These are phyloP conservation scores for Archegozetes longisetosus DNA, from an alignment of 1,140 invertebrate genomes.

Conservation along the genomic window DNA sequence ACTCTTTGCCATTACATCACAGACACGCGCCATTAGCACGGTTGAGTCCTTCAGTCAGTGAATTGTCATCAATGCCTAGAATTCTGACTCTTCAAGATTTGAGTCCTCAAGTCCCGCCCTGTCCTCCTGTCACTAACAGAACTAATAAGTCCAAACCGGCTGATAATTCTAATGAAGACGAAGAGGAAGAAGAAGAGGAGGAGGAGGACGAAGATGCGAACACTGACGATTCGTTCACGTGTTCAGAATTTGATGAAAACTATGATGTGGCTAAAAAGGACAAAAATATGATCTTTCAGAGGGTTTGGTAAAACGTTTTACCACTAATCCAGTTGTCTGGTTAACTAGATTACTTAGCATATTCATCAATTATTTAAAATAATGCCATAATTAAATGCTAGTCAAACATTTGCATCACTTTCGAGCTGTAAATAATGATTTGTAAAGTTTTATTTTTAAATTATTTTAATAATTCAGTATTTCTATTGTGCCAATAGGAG, in stretches of 20 bases:
- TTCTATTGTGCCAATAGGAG: no score
- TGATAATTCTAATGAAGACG: conserved; percentile 20
- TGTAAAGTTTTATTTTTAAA: no score
- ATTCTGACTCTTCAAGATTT: conserved; percentile 84
- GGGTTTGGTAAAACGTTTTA: conserved; percentile 1
- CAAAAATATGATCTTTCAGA: conserved; percentile 5
- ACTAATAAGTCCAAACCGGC: conserved; percentile 37
- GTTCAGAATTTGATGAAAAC: conserved; percentile 87
- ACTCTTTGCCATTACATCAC: conserved; percentile 61
- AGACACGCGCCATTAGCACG: conserved; percentile 63
- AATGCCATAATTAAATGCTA: background rate
- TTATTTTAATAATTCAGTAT: no score
- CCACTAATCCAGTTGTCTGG: background rate
- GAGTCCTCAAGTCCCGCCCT: conserved; percentile 75
- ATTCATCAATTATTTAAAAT: background rate
- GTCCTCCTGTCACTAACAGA: conserved; percentile 45
- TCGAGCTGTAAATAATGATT: no score
- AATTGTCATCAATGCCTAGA: conserved; percentile 68
- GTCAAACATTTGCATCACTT: background rate
- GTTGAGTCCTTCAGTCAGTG: conserved; percentile 68
- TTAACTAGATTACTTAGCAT: background rate
- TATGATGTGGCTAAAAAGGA: conserved; percentile 45
- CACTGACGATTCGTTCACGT: conserved; percentile 73
- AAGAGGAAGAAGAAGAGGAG: conserved; percentile 21
- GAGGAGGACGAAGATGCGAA: conserved; percentile 40